Base-by-base conservation (phyloP, 2,113 vertebrate species). In the Columba livia region DNA sequence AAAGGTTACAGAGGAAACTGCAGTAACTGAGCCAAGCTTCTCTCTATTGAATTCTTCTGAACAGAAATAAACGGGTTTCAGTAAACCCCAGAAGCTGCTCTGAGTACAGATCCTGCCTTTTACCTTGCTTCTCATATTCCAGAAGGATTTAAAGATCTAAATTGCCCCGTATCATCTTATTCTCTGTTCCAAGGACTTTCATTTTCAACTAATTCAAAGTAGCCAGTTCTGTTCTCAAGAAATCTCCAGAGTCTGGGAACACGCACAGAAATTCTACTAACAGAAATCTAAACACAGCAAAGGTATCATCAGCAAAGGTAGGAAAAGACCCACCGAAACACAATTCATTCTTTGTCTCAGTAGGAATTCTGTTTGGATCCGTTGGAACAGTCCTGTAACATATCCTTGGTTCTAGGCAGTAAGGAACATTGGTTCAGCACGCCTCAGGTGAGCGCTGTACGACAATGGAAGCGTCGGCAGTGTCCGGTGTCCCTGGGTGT, bases 1-100 rank as follows among this genome's bases (percentile, higher is more conserved):
- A 61, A 94, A 91, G 71, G 70, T 87, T 80, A 94, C 57, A 93
- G 89, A 70, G 85, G 95, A 96, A 94, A 79, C 56, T 77, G 73
- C 85, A 85, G 57, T 71, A 84, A 97, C 66, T 73, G 71, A 96
- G 91, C 32, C 89, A 67, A 85, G 75, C 42, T 73, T 36, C 83
- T 87, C 75, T 71, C n/a, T 92, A 79, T 40, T 82, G 42, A 81
- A 65, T 74, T 74, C 73, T 75, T 94, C 60, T 79, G 56, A 79
- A 42, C 58, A 88, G 84, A 91, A 79, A 91, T 58, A 84, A 91
- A 88, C 26, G 73, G 56, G 79, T 34, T 84, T 84, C 79, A 88
- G 88, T 51, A 84, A 83, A 69, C 79, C 51, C 72, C 36, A 79
- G 67, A 74, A 88, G 56, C 77, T 57, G 73, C 58, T 84, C 61